Evolutionary conservation across 2,113 vertebrate genomes (phyloP).

Genomic region (Antechinus stuartii): DNA sequence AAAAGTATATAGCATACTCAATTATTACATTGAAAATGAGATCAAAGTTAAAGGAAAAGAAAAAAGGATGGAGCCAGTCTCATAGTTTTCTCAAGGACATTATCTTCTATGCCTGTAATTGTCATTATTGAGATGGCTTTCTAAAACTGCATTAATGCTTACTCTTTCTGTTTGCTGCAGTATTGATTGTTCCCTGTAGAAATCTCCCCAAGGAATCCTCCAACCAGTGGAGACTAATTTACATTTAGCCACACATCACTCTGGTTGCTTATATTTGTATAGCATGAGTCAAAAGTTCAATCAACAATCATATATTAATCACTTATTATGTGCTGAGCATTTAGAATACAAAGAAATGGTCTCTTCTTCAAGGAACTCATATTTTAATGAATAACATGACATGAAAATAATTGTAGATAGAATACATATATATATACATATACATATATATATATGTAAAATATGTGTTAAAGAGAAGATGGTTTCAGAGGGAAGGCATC

Average conservation of each 20-base stretch:
- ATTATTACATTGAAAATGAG: conserved; percentile 66
- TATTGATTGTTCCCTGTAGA: neutral
- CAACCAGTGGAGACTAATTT: neutral
- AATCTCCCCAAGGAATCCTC: neutral
- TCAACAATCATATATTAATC: neutral
- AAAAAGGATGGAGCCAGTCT: neutral
- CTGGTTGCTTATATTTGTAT: neutral
- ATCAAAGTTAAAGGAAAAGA: conserved; percentile 66
- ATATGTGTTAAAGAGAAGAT: neutral
- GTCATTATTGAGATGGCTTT: neutral
- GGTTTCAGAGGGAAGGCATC: neutral
- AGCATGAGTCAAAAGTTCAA: neutral
- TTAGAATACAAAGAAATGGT: neutral
- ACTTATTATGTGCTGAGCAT: neutral
- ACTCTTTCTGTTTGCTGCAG: neutral
- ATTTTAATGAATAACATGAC: neutral
- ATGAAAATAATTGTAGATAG: neutral
- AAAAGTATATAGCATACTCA: conserved; percentile 48
- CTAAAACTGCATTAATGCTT: neutral
- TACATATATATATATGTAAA: neutral
- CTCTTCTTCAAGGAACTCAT: neutral
- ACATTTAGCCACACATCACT: neutral
- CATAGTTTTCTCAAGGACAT: conserved; percentile 9
- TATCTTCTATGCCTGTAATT: neutral
- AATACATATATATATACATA: neutral